Conservation (phyloP, 2,888 invertebrate genomes). For the Lagria hirta region DNA sequence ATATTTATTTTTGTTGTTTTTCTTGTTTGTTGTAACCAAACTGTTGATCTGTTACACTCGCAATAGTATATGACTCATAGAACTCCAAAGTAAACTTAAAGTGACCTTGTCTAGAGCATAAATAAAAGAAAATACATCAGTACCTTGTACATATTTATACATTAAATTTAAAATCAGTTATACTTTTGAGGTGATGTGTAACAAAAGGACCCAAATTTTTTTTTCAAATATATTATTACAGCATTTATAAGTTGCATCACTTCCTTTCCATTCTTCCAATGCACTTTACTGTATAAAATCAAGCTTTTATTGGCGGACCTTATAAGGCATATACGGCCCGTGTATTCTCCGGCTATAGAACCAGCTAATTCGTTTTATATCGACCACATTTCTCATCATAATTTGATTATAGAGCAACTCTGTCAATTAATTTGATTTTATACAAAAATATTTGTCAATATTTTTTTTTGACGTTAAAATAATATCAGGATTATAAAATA, state of each 20-base stretch:
- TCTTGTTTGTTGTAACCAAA: constrained; percentile 42
- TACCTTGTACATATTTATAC: constrained; percentile 52
- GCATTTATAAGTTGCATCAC: constrained; percentile 17
- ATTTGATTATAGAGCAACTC: too few species aligned
- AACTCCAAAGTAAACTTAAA: constrained; percentile 50
- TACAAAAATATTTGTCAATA: too few species aligned
- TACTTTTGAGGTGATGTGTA: constrained; percentile 49
- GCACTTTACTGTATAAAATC: too few species aligned
- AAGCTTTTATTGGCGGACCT: too few species aligned
- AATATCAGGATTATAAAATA: too few species aligned
- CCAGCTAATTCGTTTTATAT: too few species aligned
- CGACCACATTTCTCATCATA: too few species aligned
- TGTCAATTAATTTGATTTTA: too few species aligned
- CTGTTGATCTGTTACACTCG: constrained; percentile 36
- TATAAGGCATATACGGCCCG: too few species aligned
- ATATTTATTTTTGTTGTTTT: constrained; percentile 43
- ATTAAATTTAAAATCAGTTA: constrained; percentile 43
- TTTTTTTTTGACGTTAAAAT: too few species aligned
- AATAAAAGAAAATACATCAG: constrained; percentile 45
- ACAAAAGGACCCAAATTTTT: constrained; percentile 49
- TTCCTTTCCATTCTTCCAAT: neutral
- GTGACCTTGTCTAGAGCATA: constrained; percentile 54
- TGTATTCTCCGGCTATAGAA: too few species aligned
- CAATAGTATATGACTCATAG: constrained; percentile 31
- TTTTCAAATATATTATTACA: constrained; percentile 44